Evolutionary conservation across 2,888 invertebrate genomes (phyloP), one percentile per base, ranked within the genome.

Genomic region (Masnerella sp.): DNA sequence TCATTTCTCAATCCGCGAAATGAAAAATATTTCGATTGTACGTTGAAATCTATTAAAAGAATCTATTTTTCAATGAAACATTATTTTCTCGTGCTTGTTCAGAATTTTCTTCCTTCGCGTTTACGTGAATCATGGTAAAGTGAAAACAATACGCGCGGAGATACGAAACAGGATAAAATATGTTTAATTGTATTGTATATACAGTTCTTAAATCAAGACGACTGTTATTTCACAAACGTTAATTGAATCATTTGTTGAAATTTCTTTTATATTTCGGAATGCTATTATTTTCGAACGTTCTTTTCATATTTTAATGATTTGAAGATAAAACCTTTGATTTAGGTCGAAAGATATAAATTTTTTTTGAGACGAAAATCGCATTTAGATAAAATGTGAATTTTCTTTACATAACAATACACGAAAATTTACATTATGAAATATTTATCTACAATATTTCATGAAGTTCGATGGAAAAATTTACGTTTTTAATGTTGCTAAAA

Each of bases 141-240:
- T 36, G 45, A 28, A 38, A 59, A 58, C 59, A 59, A 59, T 59
- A 47, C 47, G 17, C 49, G 5, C 38, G 11, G 20, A 36, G 61
- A 61, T 61, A n/a, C 40, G 25, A 49, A 49, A 30, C n/a, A 14
- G 40, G 61, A 61, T 61, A 61, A 49, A 61, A 38, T 61, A 49
- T 61, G 49, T 61, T 61, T 61, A 49, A 61, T 61, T 61, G 61
- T 36, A 49, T 40, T 61, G 38, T 49, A 40, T 18, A 14, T n/a
- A n/a, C n/a, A 40, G 49, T 34, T 34, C 18, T 49, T 30, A 49
- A 61, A 61, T 49, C 15, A 61, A 61, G 49, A 49, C 30, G 18
- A 12, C 14, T 30, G 28, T 36, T 17, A 47, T 18, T 40, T 34
- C 38, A 17, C 40, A 12, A 30, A 22, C 25, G 28, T 8, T 18